Evolutionary conservation across 1,140 invertebrate genomes (phyloP), one percentile per base, ranked within the genome.

Genomic region (Holotrichia oblita): DNA sequence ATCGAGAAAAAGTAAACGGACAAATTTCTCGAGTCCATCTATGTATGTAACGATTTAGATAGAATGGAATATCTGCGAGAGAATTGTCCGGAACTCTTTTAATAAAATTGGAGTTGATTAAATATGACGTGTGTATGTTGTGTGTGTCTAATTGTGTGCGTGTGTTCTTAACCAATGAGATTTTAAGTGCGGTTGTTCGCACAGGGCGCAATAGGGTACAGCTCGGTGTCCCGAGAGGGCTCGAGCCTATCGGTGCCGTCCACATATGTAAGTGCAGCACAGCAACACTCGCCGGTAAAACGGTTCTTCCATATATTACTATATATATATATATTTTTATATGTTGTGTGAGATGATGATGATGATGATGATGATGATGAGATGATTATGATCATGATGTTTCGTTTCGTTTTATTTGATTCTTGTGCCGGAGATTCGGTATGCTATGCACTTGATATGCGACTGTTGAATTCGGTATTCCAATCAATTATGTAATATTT

Each of bases 211-310:
- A 85, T 86, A 84, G 85, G 85, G 81, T 89, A 89, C 87, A 86
- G 88, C 83, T 88, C 88, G 80, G 88, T 89, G 83, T 88, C 88
- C 80, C 86, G 88, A 80, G 87, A 89, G 87, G 92, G 92, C 89
- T 93, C 92, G 87, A 93, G 91, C 88, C 89, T 93, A 86, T 93
- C 92, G 87, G 93, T 93, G 88, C 93, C 92, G 85, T 92, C 92
- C 81, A 89, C 92, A 84, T 89, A 89, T 88, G 88, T 89, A 89
- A 89, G 88, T 88, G 81, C 79, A 83, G 80, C 81, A 79, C 44
- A 79, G 80, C 48, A 74, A 55, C 7, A 24, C 3, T 22, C 17
- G 14, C 61, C 61, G 61, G 20, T 69, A 69, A 34, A 69, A 8
- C 61, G 69, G 75, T 76, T 79, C 75, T 83, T 78, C 78, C 78